A percentile compares a stretch with the other conserved stretches of the same genome.
These are phyloP conservation scores for Nycticorax nycticorax DNA, from an alignment of 2,113 vertebrate genomes.

Conservation along the genomic window DNA sequence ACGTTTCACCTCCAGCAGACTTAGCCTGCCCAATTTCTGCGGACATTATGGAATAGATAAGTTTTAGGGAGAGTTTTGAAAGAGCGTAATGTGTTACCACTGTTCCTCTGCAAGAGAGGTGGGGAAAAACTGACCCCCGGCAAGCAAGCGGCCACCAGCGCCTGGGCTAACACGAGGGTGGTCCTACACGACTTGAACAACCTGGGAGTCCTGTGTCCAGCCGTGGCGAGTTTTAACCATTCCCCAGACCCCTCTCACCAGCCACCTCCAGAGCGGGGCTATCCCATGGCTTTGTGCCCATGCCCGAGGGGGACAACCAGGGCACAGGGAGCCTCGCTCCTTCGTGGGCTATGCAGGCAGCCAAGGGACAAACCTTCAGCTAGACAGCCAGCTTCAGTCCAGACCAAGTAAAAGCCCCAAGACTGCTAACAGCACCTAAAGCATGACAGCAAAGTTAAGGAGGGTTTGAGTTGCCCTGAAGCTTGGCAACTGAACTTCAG, in stretches of 20 bases:
- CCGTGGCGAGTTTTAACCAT: accelerated
- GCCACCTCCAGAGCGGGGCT: not conserved
- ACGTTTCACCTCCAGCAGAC: not conserved
- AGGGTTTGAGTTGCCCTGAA: not conserved
- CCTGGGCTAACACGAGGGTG: not conserved
- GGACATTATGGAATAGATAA: not conserved
- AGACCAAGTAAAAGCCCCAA: not conserved
- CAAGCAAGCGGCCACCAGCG: accelerated
- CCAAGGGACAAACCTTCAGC: not conserved
- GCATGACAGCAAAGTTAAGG: not conserved
- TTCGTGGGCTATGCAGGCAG: accelerated
- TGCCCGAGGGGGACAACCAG: accelerated
- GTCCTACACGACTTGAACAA: not conserved
- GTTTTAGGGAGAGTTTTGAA: not conserved
- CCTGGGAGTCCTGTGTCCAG: not conserved
- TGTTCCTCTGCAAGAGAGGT: not conserved
- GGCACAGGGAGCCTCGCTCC: accelerated
- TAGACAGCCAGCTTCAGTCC: not conserved
- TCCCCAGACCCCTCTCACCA: not conserved
- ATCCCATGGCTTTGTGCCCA: accelerated
- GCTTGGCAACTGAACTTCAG: not conserved
- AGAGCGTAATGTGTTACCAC: accelerated
- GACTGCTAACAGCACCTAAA: not conserved
- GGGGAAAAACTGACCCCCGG: not conserved
- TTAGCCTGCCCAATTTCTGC: not conserved